A percentile compares a stretch with the other conserved stretches of the same genome.
These are phyloP conservation scores for Amia ocellicauda DNA, from an alignment of 2,113 vertebrate genomes.

Conservation along the genomic window DNA sequence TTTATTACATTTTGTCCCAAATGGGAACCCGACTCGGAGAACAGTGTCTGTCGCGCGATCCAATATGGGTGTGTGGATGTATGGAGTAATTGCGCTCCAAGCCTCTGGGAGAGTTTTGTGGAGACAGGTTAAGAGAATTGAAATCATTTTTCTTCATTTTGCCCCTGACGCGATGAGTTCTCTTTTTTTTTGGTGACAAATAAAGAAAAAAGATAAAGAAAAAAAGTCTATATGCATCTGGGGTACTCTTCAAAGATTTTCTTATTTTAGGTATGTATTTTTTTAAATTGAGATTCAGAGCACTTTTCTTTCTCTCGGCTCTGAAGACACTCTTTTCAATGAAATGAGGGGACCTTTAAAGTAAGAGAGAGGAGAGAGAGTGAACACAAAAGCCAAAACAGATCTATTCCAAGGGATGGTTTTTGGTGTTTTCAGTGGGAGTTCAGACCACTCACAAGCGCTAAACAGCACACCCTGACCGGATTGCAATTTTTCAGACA, in stretches of 20 bases:
- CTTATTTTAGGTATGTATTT: too few relatives aligned
- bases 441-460: too few relatives aligned
- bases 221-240: slow-evolving; percentile 1
- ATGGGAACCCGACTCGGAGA: slow-evolving; percentile 38
- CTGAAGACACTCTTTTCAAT: background rate
- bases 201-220: slow-evolving; percentile 15
- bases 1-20: slow-evolving; percentile 49
- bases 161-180: slow-evolving; percentile 20
- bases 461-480: background rate
- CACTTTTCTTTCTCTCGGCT: slow-evolving; percentile 1
- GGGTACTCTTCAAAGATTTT: too few relatives aligned
- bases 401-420: too few relatives aligned
- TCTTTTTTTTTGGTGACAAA: slow-evolving; percentile 15
- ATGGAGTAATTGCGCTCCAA: slow-evolving; percentile 32
- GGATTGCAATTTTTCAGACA: background rate
- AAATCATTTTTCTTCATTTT: slow-evolving; percentile 42
- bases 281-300: slow-evolving; percentile 1
- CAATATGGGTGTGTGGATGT: slow-evolving; percentile 31
- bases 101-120: slow-evolving; percentile 29
- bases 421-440: too few relatives aligned
- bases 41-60: slow-evolving; percentile 33
- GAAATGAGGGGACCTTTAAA: background rate
- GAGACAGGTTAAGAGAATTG: slow-evolving; percentile 38
- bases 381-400: background rate
- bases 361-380: background rate